A percentile compares a stretch with the other conserved stretches of the same genome.
Conservation (phyloP, 1,140 invertebrate species). For the Drosophila miranda region DNA sequence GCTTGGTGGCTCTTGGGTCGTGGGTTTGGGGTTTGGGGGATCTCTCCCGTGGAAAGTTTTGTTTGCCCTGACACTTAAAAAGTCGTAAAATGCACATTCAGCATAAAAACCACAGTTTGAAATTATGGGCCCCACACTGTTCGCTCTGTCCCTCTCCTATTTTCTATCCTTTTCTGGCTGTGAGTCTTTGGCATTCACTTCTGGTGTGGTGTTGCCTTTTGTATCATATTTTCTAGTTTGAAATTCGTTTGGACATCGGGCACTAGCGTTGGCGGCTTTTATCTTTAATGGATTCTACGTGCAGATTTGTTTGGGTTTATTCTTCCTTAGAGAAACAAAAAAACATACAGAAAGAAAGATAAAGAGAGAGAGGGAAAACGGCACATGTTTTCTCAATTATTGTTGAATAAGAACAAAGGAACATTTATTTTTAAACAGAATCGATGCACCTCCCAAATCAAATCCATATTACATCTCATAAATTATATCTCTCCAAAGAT, state of each 20-base stretch:
- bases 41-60: conserved; percentile 57
- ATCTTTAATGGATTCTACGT: conserved; percentile 70
- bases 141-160: not conserved
- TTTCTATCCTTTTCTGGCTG: too few species aligned
- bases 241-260: conserved; percentile 36
- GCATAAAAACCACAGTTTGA: conserved; percentile 69
- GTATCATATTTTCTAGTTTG: conserved; percentile 66
- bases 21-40: conserved; percentile 18
- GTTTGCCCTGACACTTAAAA: conserved; percentile 76
- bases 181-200: not conserved
- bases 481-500: too few species aligned
- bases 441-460: not conserved
- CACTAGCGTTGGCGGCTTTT: conserved; percentile 40
- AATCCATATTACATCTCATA: too few species aligned
- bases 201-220: conserved; percentile 22
- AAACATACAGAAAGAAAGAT: conserved; percentile 5
- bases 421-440: conserved; percentile 25
- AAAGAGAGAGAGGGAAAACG: not conserved
- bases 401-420: conserved; percentile 17
- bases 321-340: conserved; percentile 1
- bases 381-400: conserved; percentile 15
- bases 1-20: not conserved
- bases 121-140: conserved; percentile 62
- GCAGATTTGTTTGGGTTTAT: conserved; percentile 40
- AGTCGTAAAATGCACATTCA: conserved; percentile 78